Evolutionary conservation across 2,113 vertebrate species (phyloP), one percentile per base, ranked within the genome.

Genomic region (Larimichthys polyactis): DNA sequence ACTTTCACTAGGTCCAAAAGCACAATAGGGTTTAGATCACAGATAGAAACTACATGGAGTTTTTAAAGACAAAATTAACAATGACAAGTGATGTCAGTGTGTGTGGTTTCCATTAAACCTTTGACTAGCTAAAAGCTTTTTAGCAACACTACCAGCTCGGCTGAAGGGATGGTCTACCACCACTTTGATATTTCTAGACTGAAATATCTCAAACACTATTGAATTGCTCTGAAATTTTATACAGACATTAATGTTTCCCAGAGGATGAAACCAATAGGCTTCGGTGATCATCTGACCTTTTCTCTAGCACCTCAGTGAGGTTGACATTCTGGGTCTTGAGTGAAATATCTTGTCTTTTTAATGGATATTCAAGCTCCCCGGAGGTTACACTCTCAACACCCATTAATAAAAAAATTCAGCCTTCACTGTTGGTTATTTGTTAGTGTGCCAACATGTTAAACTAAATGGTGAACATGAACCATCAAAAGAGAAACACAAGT

Each of bases 1-100:
- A 58, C 40, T 49, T 46, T 79, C 32, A 4, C 36, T 69, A 16
- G 49, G 36, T 70, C 29, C 62, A 40, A 29, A 44, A 69, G 36
- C 36, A 63, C 22, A 59, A 54, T 27, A 60, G 9, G 16, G 64
- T 52, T 67, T 11, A 11, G 6, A 29, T 43, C 46, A 3, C 46
- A 22, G 49, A 58, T 19, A 11, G 11, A 29, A 52, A 71, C 14
- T 20, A 12, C 6, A 2, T 2, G 14, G 10, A n/a, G 7, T 1
- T 11, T 4, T 46, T 20, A 72, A 46, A 73, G 46, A 62, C 24
- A 49, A 62, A 74, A 40, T 73, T 3, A 71, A 24, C 20, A 40
- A 10, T 68, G 46, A 46, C 44, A 46, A 14, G 20, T 19, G 58
- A 24, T 9, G 5, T 64, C 46, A 36, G 1, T 1, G 22, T 4